Evolutionary conservation across 1,140 invertebrate species (phyloP).

Genomic region (Caenorhabditis elegans): DNA sequence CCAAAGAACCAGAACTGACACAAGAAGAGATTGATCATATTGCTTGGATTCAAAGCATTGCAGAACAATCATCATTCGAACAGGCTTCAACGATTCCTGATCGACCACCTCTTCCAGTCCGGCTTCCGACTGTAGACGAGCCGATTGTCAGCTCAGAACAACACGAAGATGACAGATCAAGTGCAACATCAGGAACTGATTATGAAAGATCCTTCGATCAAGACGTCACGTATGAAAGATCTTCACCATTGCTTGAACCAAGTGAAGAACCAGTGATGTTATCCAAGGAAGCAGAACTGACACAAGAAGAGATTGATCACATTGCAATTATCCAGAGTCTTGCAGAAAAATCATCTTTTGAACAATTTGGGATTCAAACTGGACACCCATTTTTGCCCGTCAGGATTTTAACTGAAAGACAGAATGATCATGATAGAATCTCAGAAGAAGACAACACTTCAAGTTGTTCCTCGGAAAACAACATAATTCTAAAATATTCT

Average conservation of each 20-base stretch:
- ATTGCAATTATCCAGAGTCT: conserved; percentile 39
- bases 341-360: conserved; percentile 45
- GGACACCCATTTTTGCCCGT: background rate
- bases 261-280: background rate
- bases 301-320: conserved; percentile 44
- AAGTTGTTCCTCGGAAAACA: background rate
- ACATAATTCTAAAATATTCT: background rate
- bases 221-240: conserved; percentile 5
- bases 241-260: conserved; percentile 33
- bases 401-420: background rate
- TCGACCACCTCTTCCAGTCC: too few species aligned
- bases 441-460: background rate
- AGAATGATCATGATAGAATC: background rate
- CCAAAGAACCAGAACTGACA: background rate
- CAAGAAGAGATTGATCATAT: conserved; percentile 34
- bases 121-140: background rate
- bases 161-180: conserved; percentile 24
- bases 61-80: conserved; percentile 31
- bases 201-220: conserved; percentile 18
- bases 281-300: background rate
- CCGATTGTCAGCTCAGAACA: background rate
- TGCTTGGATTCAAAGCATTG: background rate
- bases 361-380: background rate
- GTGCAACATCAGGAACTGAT: conserved; percentile 45
- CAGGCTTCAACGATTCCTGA: background rate